phyloP scores from a whole-genome alignment of 1,140 invertebrate species.

The Battus philenor region DNA sequence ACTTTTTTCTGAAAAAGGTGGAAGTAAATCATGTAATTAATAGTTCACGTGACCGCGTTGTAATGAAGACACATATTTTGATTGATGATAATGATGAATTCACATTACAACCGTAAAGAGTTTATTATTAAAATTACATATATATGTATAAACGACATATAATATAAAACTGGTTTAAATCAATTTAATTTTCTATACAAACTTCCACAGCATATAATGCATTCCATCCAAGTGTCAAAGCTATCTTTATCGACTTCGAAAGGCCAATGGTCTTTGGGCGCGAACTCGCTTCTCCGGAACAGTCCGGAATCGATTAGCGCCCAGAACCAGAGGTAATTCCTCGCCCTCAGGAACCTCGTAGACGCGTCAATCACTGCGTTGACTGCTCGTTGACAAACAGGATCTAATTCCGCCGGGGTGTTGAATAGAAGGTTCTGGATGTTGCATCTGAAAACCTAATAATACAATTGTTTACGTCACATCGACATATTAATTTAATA shows the following conservation, averaged over 20 bases:
- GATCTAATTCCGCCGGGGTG: conserved; percentile 31
- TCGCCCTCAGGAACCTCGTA: conserved; percentile 32
- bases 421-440: conserved; percentile 50
- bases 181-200: conserved; percentile 13
- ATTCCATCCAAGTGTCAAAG: conserved; percentile 18
- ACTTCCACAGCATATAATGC: conserved; percentile 19
- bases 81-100: no score
- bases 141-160: no score
- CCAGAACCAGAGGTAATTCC: conserved; percentile 48
- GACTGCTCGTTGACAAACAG: conserved; percentile 40
- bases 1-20: no score
- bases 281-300: conserved; percentile 31
- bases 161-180: no score
- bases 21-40: no score
- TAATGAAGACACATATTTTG: no score
- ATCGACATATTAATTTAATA: no score
- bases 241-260: conserved; percentile 20
- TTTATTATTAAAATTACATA: no score
- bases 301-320: conserved; percentile 35
- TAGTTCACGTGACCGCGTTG: no score
- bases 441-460: conserved; percentile 58
- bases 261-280: conserved; percentile 38
- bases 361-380: conserved; percentile 36
- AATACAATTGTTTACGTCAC: no score
- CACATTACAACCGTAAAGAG: no score